These are phyloP conservation scores for Sciurus carolinensis DNA, from an alignment of 2,797 vertebrate genomes.

Conservation along the genomic window DNA sequence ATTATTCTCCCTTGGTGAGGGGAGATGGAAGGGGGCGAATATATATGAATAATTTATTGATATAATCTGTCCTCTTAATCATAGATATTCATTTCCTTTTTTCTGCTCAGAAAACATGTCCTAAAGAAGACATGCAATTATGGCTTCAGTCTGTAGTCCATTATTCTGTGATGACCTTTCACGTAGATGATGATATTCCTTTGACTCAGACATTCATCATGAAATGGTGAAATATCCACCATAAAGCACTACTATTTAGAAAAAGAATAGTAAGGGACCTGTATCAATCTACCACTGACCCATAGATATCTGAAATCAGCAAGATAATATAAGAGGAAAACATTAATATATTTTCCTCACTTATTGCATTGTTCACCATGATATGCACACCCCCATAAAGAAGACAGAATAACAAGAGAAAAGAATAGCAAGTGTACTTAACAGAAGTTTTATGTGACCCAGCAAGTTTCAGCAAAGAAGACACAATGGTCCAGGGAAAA, in stretches of 20 bases:
- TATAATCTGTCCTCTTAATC: neutral
- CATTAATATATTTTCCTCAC: neutral
- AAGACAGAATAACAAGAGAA: neutral
- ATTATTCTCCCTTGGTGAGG: too few relatives aligned
- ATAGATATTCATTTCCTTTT: neutral
- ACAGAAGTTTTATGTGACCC: neutral
- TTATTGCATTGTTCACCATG: neutral
- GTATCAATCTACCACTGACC: neutral
- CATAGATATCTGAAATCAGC: neutral
- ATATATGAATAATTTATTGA: neutral
- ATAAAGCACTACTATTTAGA: neutral
- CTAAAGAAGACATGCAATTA: neutral
- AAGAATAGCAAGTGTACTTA: neutral
- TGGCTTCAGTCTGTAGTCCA: neutral
- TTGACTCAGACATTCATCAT: neutral
- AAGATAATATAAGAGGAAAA: neutral
- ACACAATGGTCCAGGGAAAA: neutral
- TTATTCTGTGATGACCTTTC: slow-evolving; percentile 18
- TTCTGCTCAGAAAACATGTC: neutral
- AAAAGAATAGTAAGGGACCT: slow-evolving; percentile 7
- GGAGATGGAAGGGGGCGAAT: neutral
- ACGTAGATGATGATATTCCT: neutral
- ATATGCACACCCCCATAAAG: neutral
- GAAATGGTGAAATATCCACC: neutral
- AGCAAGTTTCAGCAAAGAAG: neutral